These are phyloP conservation scores for Onychomys arenicola DNA, from an alignment of 2,797 vertebrate genomes.

Conservation along the genomic window DNA sequence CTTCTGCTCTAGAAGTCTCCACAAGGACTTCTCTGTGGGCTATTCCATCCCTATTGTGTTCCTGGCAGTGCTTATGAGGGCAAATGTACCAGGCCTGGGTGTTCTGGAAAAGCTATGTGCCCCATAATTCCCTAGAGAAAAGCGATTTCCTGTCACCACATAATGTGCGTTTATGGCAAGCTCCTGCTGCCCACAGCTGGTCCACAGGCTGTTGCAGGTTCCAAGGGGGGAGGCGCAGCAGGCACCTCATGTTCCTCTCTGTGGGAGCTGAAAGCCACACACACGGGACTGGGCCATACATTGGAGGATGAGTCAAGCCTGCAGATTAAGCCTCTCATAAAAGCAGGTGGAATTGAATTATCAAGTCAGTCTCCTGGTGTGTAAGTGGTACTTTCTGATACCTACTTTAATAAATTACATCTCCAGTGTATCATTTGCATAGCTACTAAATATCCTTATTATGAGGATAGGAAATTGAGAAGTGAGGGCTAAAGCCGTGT, in stretches of 20 bases:
- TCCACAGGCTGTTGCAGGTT: background rate
- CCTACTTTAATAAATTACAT: conserved; percentile 74
- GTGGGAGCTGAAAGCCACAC: background rate
- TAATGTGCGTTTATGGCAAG: background rate
- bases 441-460: conserved; percentile 70
- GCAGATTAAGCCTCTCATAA: conserved; percentile 50
- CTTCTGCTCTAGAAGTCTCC: background rate
- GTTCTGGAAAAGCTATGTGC: background rate
- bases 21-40: background rate
- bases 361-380: conserved; percentile 53
- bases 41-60: background rate
- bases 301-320: conserved; percentile 24
- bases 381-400: conserved; percentile 52
- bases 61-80: background rate
- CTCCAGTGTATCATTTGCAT: conserved; percentile 67
- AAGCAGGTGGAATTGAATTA: conserved; percentile 46
- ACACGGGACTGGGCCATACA: background rate
- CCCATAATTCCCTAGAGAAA: background rate
- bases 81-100: background rate
- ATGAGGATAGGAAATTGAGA: conserved; percentile 60
- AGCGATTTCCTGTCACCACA: background rate
- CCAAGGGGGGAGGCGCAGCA: background rate
- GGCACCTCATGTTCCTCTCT: background rate
- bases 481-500: background rate
- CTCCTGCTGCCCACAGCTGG: background rate